phyloP scores from a whole-genome alignment of 2,888 invertebrate species.

The Yponomeuta cagnagella region DNA sequence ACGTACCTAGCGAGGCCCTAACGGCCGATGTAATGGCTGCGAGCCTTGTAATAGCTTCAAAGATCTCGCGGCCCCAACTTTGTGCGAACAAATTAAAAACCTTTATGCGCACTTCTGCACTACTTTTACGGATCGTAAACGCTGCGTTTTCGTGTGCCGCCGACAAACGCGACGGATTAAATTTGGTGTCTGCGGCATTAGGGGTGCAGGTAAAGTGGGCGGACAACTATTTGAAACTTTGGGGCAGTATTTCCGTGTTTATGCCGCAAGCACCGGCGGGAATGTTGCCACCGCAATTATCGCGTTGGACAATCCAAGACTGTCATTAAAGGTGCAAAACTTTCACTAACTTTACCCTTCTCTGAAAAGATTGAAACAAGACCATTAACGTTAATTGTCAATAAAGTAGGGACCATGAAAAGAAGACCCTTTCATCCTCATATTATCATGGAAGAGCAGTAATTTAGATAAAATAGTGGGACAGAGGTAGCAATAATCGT shows the following conservation, averaged over 20 bases:
- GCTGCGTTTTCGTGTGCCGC: slow-evolving; percentile 18
- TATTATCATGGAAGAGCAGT: slow-evolving; percentile 50
- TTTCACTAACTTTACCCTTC: neutral
- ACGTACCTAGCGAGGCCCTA: slow-evolving; percentile 57
- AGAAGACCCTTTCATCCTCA: slow-evolving; percentile 28
- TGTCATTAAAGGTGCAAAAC: neutral
- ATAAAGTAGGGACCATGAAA: slow-evolving; percentile 21
- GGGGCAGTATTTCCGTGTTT: neutral
- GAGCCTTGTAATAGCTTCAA: slow-evolving; percentile 51
- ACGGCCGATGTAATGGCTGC: slow-evolving; percentile 60
- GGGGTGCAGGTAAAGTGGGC: neutral
- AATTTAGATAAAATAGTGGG: slow-evolving; percentile 52
- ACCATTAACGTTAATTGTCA: slow-evolving; percentile 12
- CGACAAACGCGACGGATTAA: slow-evolving; percentile 15
- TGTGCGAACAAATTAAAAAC: slow-evolving; percentile 66
- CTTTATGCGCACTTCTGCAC: slow-evolving; percentile 39
- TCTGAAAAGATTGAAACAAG: neutral
- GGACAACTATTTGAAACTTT: slow-evolving; percentile 12
- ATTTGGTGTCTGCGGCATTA: slow-evolving; percentile 12
- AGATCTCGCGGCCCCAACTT: slow-evolving; percentile 47
- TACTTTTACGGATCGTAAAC: slow-evolving; percentile 33
- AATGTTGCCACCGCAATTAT: slow-evolving; percentile 9
- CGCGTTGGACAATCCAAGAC: slow-evolving; percentile 5
- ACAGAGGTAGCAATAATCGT: slow-evolving; percentile 51
- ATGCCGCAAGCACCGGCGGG: neutral